Evolutionary conservation across 64 coral and sea anemone species (phyloP), one percentile per base, ranked within the genome.

Genomic region (Actinia tenebrosa): DNA sequence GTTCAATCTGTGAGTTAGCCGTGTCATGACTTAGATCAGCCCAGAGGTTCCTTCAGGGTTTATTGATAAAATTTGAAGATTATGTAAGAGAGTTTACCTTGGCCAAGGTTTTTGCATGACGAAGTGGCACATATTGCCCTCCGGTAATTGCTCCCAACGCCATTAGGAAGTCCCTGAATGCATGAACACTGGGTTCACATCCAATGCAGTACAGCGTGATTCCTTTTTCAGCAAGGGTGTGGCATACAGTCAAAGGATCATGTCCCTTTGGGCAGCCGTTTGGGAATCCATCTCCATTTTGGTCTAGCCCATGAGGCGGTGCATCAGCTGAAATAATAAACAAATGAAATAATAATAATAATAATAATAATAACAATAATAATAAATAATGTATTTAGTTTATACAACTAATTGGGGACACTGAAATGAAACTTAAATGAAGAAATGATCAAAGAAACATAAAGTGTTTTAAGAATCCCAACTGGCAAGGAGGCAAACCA

Each of bases 191-290:
- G 4, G 96, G 93, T 66, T 98, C 96, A 91, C 96, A 98, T 8
- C 96, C 96, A 83, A 98, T 92, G 83, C 86, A 94, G 85, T 98
- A 98, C 63, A 98, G 56, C 10, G 89, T 89, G 68, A 98, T 95
- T 75, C 96, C 96, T n/a, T 90, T 92, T 23, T 88, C 88, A 80
- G 93, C 96, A 87, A 98, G 87, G 4, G 64, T 63, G 54, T 50
- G 83, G n/a, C 96, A 98, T 43, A 59, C 30, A 47, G 22, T 64
- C 26, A 98, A 44, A 52, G 96, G 96, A 50, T 98, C 96, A 53
- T 92, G 83, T 23, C 83, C 83, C 0, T 86, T 26, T 18, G 96
- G 96, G 88, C 96, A 98, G 22, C 96, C 96, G 56, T 83, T 14
- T 13, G 96, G 96, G 77, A 98, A 92, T 7, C 90, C 93, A 88